phyloP scores from a whole-genome alignment of 2,888 invertebrate genomes.

The Imbricaverruca yamaguchii region DNA sequence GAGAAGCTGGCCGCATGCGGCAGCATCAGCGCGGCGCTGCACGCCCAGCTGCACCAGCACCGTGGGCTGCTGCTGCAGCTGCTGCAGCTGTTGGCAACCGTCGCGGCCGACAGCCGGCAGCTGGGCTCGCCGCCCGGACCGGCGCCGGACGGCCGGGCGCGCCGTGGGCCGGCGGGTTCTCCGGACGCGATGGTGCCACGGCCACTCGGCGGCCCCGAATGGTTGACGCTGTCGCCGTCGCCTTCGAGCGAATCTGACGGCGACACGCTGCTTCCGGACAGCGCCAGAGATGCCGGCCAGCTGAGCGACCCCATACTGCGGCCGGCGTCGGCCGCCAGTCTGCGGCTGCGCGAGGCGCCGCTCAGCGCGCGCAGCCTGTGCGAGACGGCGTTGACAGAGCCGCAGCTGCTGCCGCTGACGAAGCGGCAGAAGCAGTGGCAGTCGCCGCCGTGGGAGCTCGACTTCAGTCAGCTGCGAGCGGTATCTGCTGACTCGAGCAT shows the following conservation, averaged over 20 bases:
- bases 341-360: not conserved
- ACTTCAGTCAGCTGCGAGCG: not conserved
- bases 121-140: not conserved
- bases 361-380: not conserved
- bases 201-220: not conserved
- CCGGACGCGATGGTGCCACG: not conserved
- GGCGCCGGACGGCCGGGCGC: not conserved
- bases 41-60: not conserved
- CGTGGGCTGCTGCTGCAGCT: not conserved
- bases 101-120: not conserved
- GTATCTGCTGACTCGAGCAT: not conserved
- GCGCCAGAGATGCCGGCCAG: too few relatives aligned
- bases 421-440: too few relatives aligned
- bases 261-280: too few relatives aligned
- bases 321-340: not conserved
- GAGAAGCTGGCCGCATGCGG: not conserved
- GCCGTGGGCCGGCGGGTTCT: not conserved
- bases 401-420: not conserved
- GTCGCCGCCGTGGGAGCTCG: not conserved
- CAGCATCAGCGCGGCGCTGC: slow-evolving; percentile 4
- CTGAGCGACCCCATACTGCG: not conserved
- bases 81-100: not conserved
- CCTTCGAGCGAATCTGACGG: too few relatives aligned
- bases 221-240: too few relatives aligned
- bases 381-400: not conserved